phyloP scores from a whole-genome alignment of 2,888 invertebrate species.

The Dioctria linearis region DNA sequence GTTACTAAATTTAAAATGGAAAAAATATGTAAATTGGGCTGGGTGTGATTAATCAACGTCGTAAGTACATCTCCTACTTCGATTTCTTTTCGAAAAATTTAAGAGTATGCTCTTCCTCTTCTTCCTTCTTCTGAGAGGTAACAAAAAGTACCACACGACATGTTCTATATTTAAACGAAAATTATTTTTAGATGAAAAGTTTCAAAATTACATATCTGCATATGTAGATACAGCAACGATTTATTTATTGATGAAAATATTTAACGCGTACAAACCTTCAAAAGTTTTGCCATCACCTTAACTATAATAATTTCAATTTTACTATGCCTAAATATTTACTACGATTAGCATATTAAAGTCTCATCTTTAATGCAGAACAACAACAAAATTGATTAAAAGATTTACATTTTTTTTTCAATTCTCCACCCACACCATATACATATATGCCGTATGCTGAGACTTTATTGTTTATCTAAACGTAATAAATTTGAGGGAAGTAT shows the following conservation, averaged over 20 bases:
- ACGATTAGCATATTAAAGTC: neutral
- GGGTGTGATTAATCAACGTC: too few relatives aligned
- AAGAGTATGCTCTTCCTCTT: neutral
- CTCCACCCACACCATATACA: neutral
- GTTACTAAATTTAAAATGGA: too few relatives aligned
- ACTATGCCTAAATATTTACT: too few relatives aligned
- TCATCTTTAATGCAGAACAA: neutral
- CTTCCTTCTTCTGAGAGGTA: neutral
- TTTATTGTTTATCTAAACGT: neutral
- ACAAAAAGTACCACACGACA: constrained; percentile 38
- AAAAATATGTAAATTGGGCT: too few relatives aligned
- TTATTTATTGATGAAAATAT: too few relatives aligned
- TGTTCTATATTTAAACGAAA: constrained; percentile 17
- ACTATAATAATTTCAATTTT: too few relatives aligned
- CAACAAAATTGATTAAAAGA: neutral
- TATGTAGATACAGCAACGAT: constrained; percentile 30
- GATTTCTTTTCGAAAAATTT: neutral
- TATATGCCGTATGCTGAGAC: neutral
- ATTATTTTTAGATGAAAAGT: constrained; percentile 38
- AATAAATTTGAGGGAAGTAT: neutral
- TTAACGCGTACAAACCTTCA: too few relatives aligned
- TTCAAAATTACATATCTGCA: constrained; percentile 20
- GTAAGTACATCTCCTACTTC: neutral
- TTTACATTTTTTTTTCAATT: neutral
- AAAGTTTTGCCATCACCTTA: too few relatives aligned